Percentiles rank a stretch among this genome's conserved stretches.
phyloP scores from a whole-genome alignment of 2,888 invertebrate species.

The Rhopalosiphum nymphaeae region DNA sequence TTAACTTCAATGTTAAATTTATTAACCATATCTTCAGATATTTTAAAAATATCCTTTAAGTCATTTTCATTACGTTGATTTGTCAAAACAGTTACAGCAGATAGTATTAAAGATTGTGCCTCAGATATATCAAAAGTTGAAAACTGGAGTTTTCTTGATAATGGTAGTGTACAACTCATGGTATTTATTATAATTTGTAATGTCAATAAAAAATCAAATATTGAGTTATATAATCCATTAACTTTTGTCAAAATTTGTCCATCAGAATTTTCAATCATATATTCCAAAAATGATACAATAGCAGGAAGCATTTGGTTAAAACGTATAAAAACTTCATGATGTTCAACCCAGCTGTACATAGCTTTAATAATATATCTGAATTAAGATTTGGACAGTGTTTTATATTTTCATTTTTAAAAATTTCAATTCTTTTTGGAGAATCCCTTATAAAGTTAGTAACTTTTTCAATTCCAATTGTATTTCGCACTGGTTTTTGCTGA shows the following conservation, averaged over 20 bases:
- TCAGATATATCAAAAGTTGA: constrained; percentile 20
- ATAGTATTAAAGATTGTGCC: constrained; percentile 5
- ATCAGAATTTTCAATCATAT: too few species aligned
- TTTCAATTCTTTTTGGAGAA: too few species aligned
- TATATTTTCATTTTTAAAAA: too few species aligned
- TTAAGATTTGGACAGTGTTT: too few species aligned
- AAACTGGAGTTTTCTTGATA: constrained; percentile 20
- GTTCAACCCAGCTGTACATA: too few species aligned
- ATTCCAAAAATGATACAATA: too few species aligned
- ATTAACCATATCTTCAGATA: neutral
- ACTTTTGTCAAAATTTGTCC: neutral
- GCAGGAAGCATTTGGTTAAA: too few species aligned
- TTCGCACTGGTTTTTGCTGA: too few species aligned
- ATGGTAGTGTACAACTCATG: neutral
- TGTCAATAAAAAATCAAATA: constrained; percentile 23
- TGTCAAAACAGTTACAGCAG: neutral
- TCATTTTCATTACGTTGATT: neutral
- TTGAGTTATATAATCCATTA: neutral
- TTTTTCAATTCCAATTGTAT: too few species aligned
- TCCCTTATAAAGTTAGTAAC: too few species aligned
- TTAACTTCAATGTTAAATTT: constrained; percentile 3
- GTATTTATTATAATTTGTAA: constrained; percentile 25
- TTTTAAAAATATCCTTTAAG: neutral
- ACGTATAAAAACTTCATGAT: too few species aligned
- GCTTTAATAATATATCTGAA: too few species aligned